Evolutionary conservation across 2,113 vertebrate species (phyloP).

Genomic region (human (Homo sapiens)): DNA sequence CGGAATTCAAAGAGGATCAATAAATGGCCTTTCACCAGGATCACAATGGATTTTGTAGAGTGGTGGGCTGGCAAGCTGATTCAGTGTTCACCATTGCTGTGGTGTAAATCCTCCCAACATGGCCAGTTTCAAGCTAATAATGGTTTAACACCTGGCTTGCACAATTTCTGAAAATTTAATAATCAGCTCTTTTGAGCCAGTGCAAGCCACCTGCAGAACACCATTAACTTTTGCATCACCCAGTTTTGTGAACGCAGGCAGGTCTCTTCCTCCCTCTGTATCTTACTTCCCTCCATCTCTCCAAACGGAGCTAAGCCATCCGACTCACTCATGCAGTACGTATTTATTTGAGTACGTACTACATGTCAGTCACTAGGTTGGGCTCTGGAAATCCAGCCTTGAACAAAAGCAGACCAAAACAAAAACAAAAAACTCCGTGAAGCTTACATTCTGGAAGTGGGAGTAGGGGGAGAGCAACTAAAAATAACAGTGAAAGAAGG

Average conservation of each 20-base stretch:
- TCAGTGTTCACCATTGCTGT: not conserved
- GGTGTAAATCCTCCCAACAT: not conserved
- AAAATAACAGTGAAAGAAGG: not conserved
- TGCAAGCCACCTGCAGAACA: too few species aligned
- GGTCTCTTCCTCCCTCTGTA: not conserved
- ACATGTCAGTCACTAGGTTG: not conserved
- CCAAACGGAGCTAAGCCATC: not conserved
- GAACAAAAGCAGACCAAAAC: not conserved
- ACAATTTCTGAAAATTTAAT: not conserved
- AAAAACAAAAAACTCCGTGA: not conserved
- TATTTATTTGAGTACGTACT: not conserved
- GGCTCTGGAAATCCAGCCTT: not conserved
- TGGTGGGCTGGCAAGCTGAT: not conserved
- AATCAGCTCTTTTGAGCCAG: not conserved
- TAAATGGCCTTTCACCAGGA: not conserved
- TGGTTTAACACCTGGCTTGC: too few species aligned
- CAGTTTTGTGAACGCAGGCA: not conserved
- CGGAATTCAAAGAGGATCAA: not conserved
- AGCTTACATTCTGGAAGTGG: not conserved
- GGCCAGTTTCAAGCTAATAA: not conserved
- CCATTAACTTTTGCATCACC: not conserved
- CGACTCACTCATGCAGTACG: not conserved
- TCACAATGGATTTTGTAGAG: not conserved
- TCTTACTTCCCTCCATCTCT: not conserved
- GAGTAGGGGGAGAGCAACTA: rapidly evolving